A percentile compares a stretch with the other conserved stretches of the same genome.
These are phyloP conservation scores for Polyodon spathula DNA, from an alignment of 2,113 vertebrate genomes.

Conservation along the genomic window DNA sequence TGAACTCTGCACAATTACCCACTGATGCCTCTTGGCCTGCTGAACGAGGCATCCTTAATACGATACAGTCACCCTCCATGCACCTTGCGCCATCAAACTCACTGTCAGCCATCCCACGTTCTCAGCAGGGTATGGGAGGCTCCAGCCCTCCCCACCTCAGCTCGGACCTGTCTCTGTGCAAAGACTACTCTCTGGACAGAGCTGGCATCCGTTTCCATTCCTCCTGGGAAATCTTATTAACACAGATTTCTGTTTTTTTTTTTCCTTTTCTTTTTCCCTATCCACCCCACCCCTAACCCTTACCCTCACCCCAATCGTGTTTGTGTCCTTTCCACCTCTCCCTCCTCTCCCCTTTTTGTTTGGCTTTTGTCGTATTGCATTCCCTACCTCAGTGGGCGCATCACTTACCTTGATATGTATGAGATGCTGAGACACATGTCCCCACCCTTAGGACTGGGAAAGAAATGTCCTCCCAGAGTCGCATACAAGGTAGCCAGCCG, in stretches of 20 bases:
- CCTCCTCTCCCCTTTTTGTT: constrained; percentile 35
- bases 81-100: constrained; percentile 41
- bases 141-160: constrained; percentile 6
- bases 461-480: constrained; percentile 95
- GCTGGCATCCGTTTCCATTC: constrained; percentile 55
- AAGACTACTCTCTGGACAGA: constrained; percentile 25
- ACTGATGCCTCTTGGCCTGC: constrained; percentile 54
- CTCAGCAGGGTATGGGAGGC: constrained; percentile 46
- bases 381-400: constrained; percentile 78
- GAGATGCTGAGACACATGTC: constrained; percentile 99
- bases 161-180: constrained; percentile 47
- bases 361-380: constrained; percentile 20
- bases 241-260: constrained; percentile 65
- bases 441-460: constrained; percentile 96
- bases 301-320: constrained; percentile 30
- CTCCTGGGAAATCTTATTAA: constrained; percentile 70
- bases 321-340: constrained; percentile 35
- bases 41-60: constrained; percentile 33
- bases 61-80: constrained; percentile 45
- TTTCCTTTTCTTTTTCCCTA: constrained; percentile 48
- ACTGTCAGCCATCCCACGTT: constrained; percentile 45
- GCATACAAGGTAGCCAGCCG: constrained; percentile 92
- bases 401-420: constrained; percentile 99
- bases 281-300: constrained; percentile 18
- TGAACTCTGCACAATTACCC: constrained; percentile 41